phyloP scores from a whole-genome alignment of 2,888 invertebrate species.

The Selenia dentaria region DNA sequence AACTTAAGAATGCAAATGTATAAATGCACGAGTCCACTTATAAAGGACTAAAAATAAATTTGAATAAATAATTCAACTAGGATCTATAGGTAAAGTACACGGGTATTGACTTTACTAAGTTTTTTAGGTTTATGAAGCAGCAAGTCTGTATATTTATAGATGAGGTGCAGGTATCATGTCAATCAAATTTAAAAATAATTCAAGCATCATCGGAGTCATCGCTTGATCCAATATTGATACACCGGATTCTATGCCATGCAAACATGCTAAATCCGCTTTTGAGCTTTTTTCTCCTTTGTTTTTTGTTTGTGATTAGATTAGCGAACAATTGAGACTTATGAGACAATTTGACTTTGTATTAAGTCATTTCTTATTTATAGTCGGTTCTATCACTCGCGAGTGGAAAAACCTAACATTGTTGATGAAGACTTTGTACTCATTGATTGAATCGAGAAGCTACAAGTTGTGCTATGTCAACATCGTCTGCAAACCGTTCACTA shows the following conservation, averaged over 20 bases:
- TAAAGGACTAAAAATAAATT: too few species aligned
- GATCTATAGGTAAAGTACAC: too few species aligned
- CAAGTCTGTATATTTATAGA: slow-evolving; percentile 7
- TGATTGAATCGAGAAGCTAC: slow-evolving; percentile 20
- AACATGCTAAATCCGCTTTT: slow-evolving; percentile 77
- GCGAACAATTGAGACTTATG: slow-evolving; percentile 78
- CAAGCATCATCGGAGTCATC: slow-evolving; percentile 48
- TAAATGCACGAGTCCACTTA: too few species aligned
- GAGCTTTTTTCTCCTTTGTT: slow-evolving; percentile 61
- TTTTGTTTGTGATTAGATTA: slow-evolving; percentile 78
- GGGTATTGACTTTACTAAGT: too few species aligned
- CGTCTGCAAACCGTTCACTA: slow-evolving; percentile 20
- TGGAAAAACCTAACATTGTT: slow-evolving; percentile 59
- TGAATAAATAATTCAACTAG: too few species aligned
- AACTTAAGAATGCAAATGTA: too few species aligned
- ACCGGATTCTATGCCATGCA: slow-evolving; percentile 65
- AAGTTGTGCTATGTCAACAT: slow-evolving; percentile 25
- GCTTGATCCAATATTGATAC: slow-evolving; percentile 69
- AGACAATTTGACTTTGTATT: slow-evolving; percentile 74
- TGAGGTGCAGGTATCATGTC: slow-evolving; percentile 24
- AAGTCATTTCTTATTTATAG: slow-evolving; percentile 78
- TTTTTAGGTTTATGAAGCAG: too few species aligned
- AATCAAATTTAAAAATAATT: slow-evolving; percentile 38
- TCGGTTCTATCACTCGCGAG: slow-evolving; percentile 50
- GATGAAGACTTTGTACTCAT: slow-evolving; percentile 41